phyloP scores from a whole-genome alignment of 2,888 invertebrate species.

The Poecilus cupreus region DNA sequence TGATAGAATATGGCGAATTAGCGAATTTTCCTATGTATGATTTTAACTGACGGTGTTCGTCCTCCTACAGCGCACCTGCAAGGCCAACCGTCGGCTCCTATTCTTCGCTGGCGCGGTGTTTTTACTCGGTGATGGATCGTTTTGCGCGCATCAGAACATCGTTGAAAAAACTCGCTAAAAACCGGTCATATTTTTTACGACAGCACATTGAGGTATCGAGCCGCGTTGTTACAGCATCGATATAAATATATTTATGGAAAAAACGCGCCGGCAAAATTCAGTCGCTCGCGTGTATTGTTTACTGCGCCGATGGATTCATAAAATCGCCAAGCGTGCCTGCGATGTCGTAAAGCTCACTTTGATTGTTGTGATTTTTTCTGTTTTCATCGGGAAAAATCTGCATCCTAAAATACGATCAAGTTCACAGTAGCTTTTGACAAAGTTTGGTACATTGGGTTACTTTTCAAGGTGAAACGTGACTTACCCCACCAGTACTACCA shows the following conservation, averaged over 20 bases:
- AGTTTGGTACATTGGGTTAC: too few relatives aligned
- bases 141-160: not conserved
- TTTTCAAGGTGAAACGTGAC: too few relatives aligned
- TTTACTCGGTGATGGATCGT: slow-evolving; percentile 23
- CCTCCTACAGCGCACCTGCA: not conserved
- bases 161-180: slow-evolving; percentile 22
- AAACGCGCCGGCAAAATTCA: not conserved
- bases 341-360: not conserved
- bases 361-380: slow-evolving; percentile 1
- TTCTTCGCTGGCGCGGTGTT: not conserved
- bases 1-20: too few relatives aligned
- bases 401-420: too few relatives aligned
- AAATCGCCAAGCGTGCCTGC: not conserved
- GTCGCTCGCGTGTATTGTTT: not conserved
- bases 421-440: too few relatives aligned
- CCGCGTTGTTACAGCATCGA: slow-evolving; percentile 41
- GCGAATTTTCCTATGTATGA: too few relatives aligned
- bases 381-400: too few relatives aligned
- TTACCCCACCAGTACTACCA: too few relatives aligned
- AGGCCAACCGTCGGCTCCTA: not conserved
- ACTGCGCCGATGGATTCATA: slow-evolving; percentile 21
- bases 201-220: not conserved
- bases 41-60: too few relatives aligned
- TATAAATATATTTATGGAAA: slow-evolving; percentile 43
- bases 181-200: slow-evolving; percentile 37